Base-by-base conservation (phyloP, 2,888 invertebrate genomes). In the Tetragonula carbonaria region DNA sequence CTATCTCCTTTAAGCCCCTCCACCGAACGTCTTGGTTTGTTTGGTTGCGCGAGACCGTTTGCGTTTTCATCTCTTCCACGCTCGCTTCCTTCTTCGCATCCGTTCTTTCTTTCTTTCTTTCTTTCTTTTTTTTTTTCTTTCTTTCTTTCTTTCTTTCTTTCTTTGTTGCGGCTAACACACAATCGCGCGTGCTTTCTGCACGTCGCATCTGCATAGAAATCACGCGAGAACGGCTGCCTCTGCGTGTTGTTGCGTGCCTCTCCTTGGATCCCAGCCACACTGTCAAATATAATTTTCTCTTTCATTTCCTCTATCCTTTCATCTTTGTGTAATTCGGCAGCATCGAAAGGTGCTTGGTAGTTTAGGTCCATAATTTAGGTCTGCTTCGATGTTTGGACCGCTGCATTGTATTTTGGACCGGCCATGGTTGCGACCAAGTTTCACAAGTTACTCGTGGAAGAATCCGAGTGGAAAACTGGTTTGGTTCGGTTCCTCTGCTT, bases 1-100 rank as follows among this genome's bases (percentile, higher is more conserved):
- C 91, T 89, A 92, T 93, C 92, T 91, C 91, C 93, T 93, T 93
- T 93, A 93, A 92, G 90, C 85, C 87, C 86, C 86, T 84, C 80
- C 45, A 28, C 18, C 76, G 85, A 71, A 75, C 68, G 70, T 88
- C 86, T 86, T 86, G 74, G 74, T 86, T 63, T 71, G 71, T 66
- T 74, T 62, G 57, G 63, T 45, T 70, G 67, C 14, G 68, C 68
- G 72, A 79, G 76, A 66, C 71, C 83, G 81, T 80, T 77, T 71
- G 86, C 80, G 83, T 80, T 86, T 86, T 81, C 85, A 62, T 85
- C 83, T 84, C 76, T 73, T 73, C 74, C 79, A 72, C 81, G 21
- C 28, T 57, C n/a, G 85, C 77, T 73, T 84, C 38, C 83, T 82
- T 82, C 79, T 78, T 82, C 73, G 66, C 74, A 77, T 87, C 76